Conservation (phyloP, 2,888 invertebrate species). For the Clitarchus hookeri region DNA sequence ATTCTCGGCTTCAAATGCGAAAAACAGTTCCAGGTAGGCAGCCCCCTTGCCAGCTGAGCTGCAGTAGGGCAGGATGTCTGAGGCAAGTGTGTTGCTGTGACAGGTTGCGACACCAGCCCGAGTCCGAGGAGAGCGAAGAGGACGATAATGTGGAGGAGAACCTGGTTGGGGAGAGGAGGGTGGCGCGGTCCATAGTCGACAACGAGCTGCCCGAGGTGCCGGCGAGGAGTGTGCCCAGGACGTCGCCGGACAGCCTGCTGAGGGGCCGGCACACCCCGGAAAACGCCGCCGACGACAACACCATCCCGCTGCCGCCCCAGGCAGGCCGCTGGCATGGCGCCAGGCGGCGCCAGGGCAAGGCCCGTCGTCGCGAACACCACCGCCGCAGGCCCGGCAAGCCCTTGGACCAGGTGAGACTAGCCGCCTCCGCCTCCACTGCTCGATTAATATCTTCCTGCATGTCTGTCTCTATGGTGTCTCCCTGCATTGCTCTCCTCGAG, state of each 20-base stretch:
- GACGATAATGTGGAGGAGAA: background rate
- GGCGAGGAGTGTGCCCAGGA: constrained; percentile 25
- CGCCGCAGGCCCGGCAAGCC: background rate
- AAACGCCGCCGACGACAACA: background rate
- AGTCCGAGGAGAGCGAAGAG: background rate
- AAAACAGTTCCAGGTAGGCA: no score
- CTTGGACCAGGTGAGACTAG: background rate
- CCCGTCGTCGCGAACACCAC: constrained; percentile 30
- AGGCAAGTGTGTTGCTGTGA: background rate
- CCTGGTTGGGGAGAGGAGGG: background rate
- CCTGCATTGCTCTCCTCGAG: no score
- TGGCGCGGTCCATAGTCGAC: constrained; percentile 39
- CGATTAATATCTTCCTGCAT: no score
- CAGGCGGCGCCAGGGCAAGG: constrained; percentile 33
- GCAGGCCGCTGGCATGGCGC: constrained; percentile 29
- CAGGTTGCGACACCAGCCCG: constrained; percentile 9
- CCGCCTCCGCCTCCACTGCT: no score
- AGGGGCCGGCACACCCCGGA: background rate
- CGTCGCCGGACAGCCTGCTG: constrained; percentile 30
- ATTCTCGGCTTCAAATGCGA: no score
- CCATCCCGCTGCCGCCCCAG: constrained; percentile 32
- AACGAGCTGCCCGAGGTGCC: constrained; percentile 41
- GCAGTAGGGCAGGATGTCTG: background rate
- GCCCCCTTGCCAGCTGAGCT: background rate
- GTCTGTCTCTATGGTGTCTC: no score